phyloP scores from a whole-genome alignment of 37 sponge, comb jelly and placozoan species.

The Oscarella lobularis region DNA sequence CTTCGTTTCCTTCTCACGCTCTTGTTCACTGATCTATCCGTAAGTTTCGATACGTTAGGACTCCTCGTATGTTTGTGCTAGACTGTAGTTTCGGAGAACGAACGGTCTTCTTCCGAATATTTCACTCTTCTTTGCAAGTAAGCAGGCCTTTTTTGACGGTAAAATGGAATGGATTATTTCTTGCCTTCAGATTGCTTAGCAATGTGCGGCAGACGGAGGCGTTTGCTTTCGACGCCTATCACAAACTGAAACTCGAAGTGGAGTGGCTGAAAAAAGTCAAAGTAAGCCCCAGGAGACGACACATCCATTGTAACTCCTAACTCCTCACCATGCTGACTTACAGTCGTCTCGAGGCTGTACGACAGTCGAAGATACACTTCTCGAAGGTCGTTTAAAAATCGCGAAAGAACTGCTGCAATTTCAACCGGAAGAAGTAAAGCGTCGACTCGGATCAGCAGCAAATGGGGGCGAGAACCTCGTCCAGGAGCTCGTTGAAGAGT shows the following conservation, averaged over 20 bases:
- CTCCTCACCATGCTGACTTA: background rate
- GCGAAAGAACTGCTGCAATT: background rate
- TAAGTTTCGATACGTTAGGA: no score
- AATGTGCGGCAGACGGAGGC: background rate
- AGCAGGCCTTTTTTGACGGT: no score
- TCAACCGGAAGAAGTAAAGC: background rate
- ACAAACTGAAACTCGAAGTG: background rate
- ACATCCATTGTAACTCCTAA: no score
- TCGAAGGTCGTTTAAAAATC: background rate
- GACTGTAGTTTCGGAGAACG: background rate
- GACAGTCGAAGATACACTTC: background rate
- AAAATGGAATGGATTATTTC: no score
- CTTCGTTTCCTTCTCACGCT: slow-evolving; percentile 29
- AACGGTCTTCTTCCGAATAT: background rate
- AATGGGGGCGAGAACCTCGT: background rate
- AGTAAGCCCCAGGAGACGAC: no score
- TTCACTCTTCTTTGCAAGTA: background rate
- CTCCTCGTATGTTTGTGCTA: background rate
- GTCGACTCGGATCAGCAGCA: background rate
- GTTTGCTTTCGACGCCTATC: background rate
- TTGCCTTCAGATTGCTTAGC: no score
- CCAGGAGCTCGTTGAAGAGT: background rate
- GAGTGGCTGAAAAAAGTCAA: background rate
- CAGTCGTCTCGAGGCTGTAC: background rate
- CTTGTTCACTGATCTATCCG: slow-evolving; percentile 46